Conservation (phyloP, 1,140 invertebrate genomes). For the Ostrea edulis region DNA sequence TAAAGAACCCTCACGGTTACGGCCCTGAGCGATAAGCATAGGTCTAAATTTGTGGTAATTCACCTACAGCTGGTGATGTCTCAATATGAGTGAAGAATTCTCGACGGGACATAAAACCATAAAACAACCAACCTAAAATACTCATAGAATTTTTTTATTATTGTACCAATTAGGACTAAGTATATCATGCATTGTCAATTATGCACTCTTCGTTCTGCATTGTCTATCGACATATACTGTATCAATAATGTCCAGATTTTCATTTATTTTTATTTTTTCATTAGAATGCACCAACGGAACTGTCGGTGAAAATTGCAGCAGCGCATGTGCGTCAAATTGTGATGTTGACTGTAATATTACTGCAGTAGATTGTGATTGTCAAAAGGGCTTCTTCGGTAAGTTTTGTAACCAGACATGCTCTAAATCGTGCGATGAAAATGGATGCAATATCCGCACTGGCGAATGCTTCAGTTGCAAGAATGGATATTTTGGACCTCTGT, state of each 20-base stretch:
- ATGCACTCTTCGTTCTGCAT: slow-evolving; percentile 72
- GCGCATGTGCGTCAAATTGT: not conserved
- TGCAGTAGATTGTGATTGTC: not conserved
- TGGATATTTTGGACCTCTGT: not conserved
- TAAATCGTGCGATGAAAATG: not conserved
- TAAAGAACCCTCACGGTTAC: too few relatives aligned
- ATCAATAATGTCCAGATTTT: slow-evolving; percentile 41
- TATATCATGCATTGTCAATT: too few relatives aligned
- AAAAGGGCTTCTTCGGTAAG: not conserved
- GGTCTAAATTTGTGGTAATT: too few relatives aligned
- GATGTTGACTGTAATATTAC: not conserved
- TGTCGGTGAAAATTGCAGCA: not conserved
- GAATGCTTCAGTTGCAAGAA: not conserved
- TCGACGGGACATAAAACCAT: too few relatives aligned
- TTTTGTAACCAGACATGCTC: not conserved
- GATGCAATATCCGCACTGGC: not conserved
- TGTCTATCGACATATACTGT: slow-evolving; percentile 74
- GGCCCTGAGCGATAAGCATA: too few relatives aligned
- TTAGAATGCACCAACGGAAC: not conserved
- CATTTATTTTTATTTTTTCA: not conserved
- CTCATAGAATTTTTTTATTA: too few relatives aligned
- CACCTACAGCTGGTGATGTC: too few relatives aligned
- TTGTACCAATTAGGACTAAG: too few relatives aligned
- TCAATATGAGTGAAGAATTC: too few relatives aligned
- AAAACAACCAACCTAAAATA: too few relatives aligned